Percentiles rank a stretch among this genome's conserved stretches.
These are phyloP conservation scores for Erpobdella octoculata DNA, from an alignment of 2,888 invertebrate species.

Conservation along the genomic window DNA sequence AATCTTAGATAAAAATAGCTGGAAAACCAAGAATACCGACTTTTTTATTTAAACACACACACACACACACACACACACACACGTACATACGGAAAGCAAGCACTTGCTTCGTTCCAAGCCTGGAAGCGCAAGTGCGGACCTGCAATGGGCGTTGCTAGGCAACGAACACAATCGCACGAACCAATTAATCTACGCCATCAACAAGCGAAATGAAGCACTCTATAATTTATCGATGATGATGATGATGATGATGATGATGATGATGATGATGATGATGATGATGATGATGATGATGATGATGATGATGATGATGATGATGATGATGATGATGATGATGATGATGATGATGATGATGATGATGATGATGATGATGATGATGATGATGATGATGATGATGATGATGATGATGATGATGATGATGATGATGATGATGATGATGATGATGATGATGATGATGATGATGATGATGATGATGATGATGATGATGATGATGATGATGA, in stretches of 20 bases:
- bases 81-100: too few relatives aligned
- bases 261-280: conserved; percentile 25
- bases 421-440: conserved; percentile 1
- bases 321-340: conserved; percentile 28
- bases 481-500: conserved; percentile 1
- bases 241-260: conserved; percentile 29
- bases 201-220: too few relatives aligned
- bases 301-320: conserved; percentile 29
- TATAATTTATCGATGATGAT: too few relatives aligned
- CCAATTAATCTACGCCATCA: too few relatives aligned
- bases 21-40: too few relatives aligned
- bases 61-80: too few relatives aligned
- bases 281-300: conserved; percentile 24
- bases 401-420: conserved; percentile 1
- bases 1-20: too few relatives aligned
- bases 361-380: conserved; percentile 20
- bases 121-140: too few relatives aligned
- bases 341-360: conserved; percentile 26
- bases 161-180: too few relatives aligned
- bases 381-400: conserved; percentile 1
- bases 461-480: conserved; percentile 1
- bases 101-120: too few relatives aligned
- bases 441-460: conserved; percentile 1
- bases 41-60: too few relatives aligned
- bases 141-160: too few relatives aligned